Base-by-base conservation (phyloP, 1,140 invertebrate species). In the Drosophila nasuta region DNA sequence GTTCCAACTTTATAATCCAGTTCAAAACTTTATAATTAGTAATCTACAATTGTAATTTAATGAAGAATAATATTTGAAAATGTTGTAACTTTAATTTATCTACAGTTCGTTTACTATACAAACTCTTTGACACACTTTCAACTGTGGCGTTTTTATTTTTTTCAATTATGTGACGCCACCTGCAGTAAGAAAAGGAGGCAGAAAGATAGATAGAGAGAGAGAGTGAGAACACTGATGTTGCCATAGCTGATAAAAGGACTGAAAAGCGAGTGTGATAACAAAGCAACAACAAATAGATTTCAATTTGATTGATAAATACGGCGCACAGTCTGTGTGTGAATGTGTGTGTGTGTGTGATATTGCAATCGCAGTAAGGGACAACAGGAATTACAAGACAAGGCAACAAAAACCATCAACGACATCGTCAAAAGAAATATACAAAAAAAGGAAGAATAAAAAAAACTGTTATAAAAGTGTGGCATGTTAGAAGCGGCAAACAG, bases 241-340 rank as follows among this genome's bases (percentile, higher is more conserved):
- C 7, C 8, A 35, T 6, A 11, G 8, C 8, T 49, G 10, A 11
- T 52, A 52, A 5, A 54, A 30, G 11, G 51, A 38, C 54, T 25
- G 5, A n/a, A 57, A 38, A 11, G 6, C n/a, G 33, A 20, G 15
- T 63, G 67, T 43, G 56, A 71, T 70, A 79, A 63, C 46, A 75
- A 79, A 66, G 73, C 67, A 80, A 88, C 83, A 88, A 88, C 80
- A 87, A 87, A 87, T 78, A 83, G 80, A 87, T 88, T 89, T 88
- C 85, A 88, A 88, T 88, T 83, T 89, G 85, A 89, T 88, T 88
- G 83, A 88, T 88, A 88, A 88, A 89, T 81, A 73, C 71, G 41
- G 51, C 59, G 62, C 59, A 80, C 30, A 35, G 38, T 56, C 28
- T 28, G 57, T 68, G 75, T 81, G 67, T 45, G 41, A 11, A 49